phyloP scores from a whole-genome alignment of 2,888 invertebrate species.

The Phania funesta region DNA sequence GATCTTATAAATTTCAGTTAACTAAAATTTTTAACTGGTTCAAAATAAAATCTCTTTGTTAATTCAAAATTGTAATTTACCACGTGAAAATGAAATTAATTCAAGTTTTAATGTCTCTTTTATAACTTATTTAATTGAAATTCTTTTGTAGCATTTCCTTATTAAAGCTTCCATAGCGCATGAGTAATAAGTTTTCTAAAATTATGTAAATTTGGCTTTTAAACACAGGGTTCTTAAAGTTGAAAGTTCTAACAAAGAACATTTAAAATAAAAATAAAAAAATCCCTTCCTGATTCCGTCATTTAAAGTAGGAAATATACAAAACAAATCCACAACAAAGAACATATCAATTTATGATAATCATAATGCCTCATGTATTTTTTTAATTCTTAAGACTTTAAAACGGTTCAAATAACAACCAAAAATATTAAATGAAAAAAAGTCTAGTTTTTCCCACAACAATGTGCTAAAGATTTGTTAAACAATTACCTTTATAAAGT shows the following conservation, averaged over 20 bases:
- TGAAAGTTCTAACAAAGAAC: constrained; percentile 2
- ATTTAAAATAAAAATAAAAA: not conserved
- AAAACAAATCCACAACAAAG: not conserved
- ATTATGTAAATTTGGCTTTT: constrained; percentile 34
- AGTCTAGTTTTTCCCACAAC: constrained; percentile 35
- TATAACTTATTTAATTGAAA: not conserved
- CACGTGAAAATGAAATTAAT: not conserved
- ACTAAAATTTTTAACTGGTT: no score
- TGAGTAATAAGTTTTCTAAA: not conserved
- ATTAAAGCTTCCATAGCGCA: not conserved
- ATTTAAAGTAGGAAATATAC: not conserved
- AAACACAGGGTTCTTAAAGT: constrained; percentile 10
- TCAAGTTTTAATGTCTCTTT: not conserved
- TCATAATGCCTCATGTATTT: not conserved
- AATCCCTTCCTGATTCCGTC: constrained; percentile 47
- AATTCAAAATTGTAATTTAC: not conserved
- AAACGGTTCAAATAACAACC: not conserved
- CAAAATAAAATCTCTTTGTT: not conserved
- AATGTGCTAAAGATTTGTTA: constrained; percentile 20
- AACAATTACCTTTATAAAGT: constrained; percentile 31
- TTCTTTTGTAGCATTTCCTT: constrained; percentile 37
- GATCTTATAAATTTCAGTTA: no score
- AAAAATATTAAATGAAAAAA: not conserved
- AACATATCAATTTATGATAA: constrained; percentile 28
- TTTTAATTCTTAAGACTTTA: not conserved